Conservation (phyloP, 1,140 invertebrate species). For the Cyclina sinensis region DNA sequence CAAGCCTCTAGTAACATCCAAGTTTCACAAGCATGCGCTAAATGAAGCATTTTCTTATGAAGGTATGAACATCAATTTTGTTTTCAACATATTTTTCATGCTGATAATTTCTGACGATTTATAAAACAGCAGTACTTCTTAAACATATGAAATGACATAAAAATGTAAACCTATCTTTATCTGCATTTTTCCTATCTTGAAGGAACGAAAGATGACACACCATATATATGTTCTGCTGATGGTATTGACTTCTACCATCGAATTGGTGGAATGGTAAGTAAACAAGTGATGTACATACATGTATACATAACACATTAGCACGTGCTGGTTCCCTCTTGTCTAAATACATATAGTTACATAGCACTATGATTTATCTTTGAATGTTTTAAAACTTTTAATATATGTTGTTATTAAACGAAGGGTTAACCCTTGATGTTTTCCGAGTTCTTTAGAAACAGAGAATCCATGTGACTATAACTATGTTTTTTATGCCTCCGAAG, state of each 20-base stretch:
- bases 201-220: constrained; percentile 76
- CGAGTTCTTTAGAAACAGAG: no score
- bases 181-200: not conserved
- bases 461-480: no score
- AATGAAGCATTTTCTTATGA: constrained; percentile 72
- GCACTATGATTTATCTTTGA: not conserved
- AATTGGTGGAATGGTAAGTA: constrained; percentile 75
- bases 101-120: no score
- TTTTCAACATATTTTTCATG: no score
- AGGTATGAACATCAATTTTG: no score
- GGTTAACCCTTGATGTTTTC: no score
- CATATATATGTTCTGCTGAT: constrained; percentile 71
- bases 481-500: no score
- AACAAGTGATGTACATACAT: not conserved
- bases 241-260: constrained; percentile 75
- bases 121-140: no score
- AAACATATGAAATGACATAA: no score
- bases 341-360: not conserved
- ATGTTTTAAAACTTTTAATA: no score
- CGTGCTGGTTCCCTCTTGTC: not conserved
- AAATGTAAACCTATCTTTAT: no score
- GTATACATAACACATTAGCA: not conserved
- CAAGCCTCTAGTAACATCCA: constrained; percentile 70
- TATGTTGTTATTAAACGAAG: no score
- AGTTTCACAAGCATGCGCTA: constrained; percentile 49